Evolutionary conservation across 2,113 vertebrate species (phyloP), one percentile per base, ranked within the genome.

Genomic region (Coturnix japonica): DNA sequence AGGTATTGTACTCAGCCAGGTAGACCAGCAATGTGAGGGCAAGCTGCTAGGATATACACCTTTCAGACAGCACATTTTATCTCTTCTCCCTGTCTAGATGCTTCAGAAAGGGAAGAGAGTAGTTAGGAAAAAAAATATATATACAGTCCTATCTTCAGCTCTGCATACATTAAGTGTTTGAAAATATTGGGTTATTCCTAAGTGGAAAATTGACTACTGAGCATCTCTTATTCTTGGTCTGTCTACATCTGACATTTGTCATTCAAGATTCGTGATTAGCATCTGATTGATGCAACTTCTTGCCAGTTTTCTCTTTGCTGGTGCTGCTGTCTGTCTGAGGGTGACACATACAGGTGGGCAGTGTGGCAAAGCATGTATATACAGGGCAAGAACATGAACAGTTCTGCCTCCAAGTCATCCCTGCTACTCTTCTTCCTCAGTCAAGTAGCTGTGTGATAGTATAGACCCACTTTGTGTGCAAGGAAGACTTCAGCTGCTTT

Each of bases 1-100:
- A 90, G 46, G 78, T 57, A 65, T 75, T 88, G 70, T 81, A 44
- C 33, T 74, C 65, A 16, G 30, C 12, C 64, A 86, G 53, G 88
- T 93, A 70, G 57, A 18, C 33, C 64, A 87, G 57, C 54, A 77
- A 60, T 57, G 49, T 0, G 2, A 79, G 72, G 67, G 30, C 0
- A 1, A 85, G 84, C 81, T 93, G 89, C 89, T 93, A 79, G 63
- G 60, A 75, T 86, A 80, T 82, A 31, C 14, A 46, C 44, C 26
- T 72, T 77, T 87, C 61, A 85, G 23, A 49, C 9, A 54, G 53
- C 7, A 2, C 2, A 12, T 44, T 79, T 59, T 23, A 72, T 72
- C 61, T 61, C 49, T 79, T 61, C 54, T 86, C 44, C 53, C 61
- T 77, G 64, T 33, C 39, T 57, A 66, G 67, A 64, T 7, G 46